phyloP scores from a whole-genome alignment of 2,113 vertebrate genomes.

The human region GRCh38 chr1:148860001-148860500 shows the following conservation, averaged over 20 bases:
- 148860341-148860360: slow-evolving; percentile 9
- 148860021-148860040: neutral
- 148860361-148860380: neutral
- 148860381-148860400: neutral
- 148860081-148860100: slow-evolving; percentile 50
- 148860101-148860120: slow-evolving; percentile 52
- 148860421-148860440: neutral
- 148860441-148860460: neutral
- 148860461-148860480: neutral
- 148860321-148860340: neutral
- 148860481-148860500: neutral
- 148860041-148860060: slow-evolving; percentile 72
- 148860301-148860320: slow-evolving; percentile 52
- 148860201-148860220: neutral
- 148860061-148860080: slow-evolving; percentile 81
- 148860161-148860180: neutral
- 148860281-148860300: neutral
- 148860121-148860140: slow-evolving; percentile 29
- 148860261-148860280: neutral
- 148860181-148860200: neutral
- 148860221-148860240: neutral
- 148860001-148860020: slow-evolving; percentile 62
- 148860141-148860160: slow-evolving; percentile 25
- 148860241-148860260: neutral
- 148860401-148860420: neutral